Evolutionary conservation across 1,140 invertebrate genomes (phyloP), one percentile per base, ranked within the genome.

Genomic region (Danaus melanippus): DNA sequence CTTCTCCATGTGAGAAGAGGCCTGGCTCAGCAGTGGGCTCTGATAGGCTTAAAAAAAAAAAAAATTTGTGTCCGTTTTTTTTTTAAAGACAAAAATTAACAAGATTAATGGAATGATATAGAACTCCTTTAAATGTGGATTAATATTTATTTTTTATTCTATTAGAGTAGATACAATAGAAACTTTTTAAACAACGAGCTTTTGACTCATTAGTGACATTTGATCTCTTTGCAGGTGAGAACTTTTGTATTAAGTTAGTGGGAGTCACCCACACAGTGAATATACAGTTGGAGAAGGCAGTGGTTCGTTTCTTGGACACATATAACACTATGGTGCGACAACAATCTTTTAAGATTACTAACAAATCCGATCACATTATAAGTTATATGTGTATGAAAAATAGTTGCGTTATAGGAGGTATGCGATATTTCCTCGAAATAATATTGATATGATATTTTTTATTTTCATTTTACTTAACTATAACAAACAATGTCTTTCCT

Each of bases 321-420:
- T 86, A 72, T 52, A 86, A 83, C 17, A 83, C 78, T 10, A 76
- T 83, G 73, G 71, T 72, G 10, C 70, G 79, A 6, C 79, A 84
- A 46, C 72, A 79, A 50, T 73, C 68, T 1, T 76, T 80, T 39
- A 86, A 84, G 56, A 76, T 86, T 10, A 76, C 51, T 3, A 86
- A 86, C 48, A 83, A 77, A 61, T 86, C 83, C 4, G 58, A 79
- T 46, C 67, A 77, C 53, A 8, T 75, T 9, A 60, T 86, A 1
- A 80, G 73, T 0, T 86, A 78, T 46, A 71, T 75, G 66, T 84
- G 74, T 52, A 84, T 86, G 83, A 86, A 84, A 60, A 84, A 86
- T 52, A 72, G 78, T 40, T 69, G 67, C 46, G 66, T 84, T 10
- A 73, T 65, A 55, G 60, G 75, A 47, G 83, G 83, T 82, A 12